These are phyloP conservation scores for Laspeyria flexula DNA, from an alignment of 2,888 invertebrate species.

Conservation along the genomic window DNA sequence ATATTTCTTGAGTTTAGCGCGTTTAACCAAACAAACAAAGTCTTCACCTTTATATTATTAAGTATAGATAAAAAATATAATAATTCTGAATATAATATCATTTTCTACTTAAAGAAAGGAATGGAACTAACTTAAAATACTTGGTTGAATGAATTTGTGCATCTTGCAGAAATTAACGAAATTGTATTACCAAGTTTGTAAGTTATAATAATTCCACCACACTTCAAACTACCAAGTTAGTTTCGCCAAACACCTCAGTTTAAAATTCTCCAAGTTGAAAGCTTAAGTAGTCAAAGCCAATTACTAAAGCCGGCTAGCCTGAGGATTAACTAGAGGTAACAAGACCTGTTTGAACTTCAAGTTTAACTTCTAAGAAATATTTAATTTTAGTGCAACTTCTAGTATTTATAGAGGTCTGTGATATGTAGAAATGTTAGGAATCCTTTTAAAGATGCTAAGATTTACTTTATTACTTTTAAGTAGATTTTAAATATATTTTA, in stretches of 20 bases:
- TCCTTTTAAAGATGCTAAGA: not conserved
- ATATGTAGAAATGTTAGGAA: not conserved
- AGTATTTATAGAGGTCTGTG: not conserved
- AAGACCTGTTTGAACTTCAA: slow-evolving; percentile 17
- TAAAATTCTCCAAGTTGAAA: slow-evolving; percentile 11
- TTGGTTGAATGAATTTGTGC: no score
- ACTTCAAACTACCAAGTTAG: not conserved
- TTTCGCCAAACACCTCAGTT: not conserved
- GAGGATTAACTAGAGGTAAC: slow-evolving; percentile 28
- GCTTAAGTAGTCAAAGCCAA: slow-evolving; percentile 24
- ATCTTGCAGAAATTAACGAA: no score
- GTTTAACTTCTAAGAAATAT: slow-evolving; percentile 19
- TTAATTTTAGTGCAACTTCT: slow-evolving; percentile 11
- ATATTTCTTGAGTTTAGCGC: no score
- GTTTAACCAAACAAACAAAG: no score
- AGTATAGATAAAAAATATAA: no score
- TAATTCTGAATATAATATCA: no score
- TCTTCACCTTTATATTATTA: no score
- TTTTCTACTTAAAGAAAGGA: no score
- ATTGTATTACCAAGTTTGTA: no score
- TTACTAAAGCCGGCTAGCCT: slow-evolving; percentile 36
- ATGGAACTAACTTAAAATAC: no score
- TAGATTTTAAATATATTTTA: no score
- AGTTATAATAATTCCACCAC: not conserved
- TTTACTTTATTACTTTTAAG: not conserved